Evolutionary conservation across 2,113 vertebrate species (phyloP).

Genomic region (Pimephales promelas): DNA sequence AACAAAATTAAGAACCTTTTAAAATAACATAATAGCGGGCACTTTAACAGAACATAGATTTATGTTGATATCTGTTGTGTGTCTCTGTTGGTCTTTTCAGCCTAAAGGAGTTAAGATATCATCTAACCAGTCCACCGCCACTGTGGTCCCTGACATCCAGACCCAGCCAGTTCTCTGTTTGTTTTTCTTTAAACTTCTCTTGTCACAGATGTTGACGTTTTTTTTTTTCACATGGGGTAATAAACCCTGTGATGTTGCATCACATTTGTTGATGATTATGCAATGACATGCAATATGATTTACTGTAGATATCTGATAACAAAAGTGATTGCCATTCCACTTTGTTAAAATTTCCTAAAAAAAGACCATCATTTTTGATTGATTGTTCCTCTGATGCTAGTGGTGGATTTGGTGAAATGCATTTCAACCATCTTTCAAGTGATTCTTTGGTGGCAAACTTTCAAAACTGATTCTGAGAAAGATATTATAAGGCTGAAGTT

Average conservation of each 20-base stretch:
- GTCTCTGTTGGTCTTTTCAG: conserved; percentile 47
- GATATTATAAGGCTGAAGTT: neutral
- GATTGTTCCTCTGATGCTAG: neutral
- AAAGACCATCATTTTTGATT: neutral
- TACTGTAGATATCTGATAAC: conserved; percentile 38
- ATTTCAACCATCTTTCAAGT: neutral
- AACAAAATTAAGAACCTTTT: too few species aligned
- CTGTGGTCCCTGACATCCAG: conserved; percentile 33
- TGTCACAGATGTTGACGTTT: conserved; percentile 49
- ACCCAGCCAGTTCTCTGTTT: conserved; percentile 27
- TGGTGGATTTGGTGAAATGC: neutral
- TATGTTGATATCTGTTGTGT: conserved; percentile 24
- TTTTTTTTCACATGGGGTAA: conserved; percentile 45
- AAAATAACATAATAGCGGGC: too few species aligned
- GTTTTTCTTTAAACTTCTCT: conserved; percentile 40
- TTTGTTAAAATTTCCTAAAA: neutral
- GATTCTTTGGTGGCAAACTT: too few species aligned
- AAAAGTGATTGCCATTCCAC: neutral
- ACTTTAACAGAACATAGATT: too few species aligned
- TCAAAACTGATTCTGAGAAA: neutral
- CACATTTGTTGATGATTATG: conserved; percentile 37
- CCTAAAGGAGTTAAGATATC: conserved; percentile 38
- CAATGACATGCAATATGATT: conserved; percentile 37
- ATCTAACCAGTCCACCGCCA: conserved; percentile 29
- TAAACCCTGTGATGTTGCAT: conserved; percentile 5